These are phyloP conservation scores for Tipula unca DNA, from an alignment of 2,888 invertebrate genomes.

Conservation along the genomic window DNA sequence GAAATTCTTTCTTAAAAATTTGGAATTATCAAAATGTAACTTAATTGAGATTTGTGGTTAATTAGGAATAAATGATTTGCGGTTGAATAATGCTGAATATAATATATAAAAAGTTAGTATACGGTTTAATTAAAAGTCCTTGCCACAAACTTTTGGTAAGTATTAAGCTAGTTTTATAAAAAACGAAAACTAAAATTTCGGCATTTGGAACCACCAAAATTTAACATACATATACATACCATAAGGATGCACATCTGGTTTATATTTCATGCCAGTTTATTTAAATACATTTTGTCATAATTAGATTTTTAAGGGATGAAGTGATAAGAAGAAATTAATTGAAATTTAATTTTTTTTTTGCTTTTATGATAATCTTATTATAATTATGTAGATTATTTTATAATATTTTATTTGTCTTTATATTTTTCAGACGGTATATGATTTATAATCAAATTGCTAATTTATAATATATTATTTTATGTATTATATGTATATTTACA, in stretches of 20 bases:
- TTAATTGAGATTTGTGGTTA: neutral
- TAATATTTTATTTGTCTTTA: neutral
- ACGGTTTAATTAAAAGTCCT: too few species aligned
- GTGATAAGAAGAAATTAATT: neutral
- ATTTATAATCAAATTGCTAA: neutral
- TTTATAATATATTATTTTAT: neutral
- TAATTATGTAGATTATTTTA: slow-evolving; percentile 3
- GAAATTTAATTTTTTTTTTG: neutral
- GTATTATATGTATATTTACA: too few species aligned
- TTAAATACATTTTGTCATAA: neutral
- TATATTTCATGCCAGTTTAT: neutral
- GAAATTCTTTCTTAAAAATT: too few species aligned
- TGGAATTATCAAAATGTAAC: neutral
- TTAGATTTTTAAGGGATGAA: neutral
- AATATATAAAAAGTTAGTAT: too few species aligned
- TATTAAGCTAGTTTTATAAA: neutral
- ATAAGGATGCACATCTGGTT: neutral
- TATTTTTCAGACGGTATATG: neutral
- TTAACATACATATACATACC: neutral
- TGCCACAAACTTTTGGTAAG: neutral
- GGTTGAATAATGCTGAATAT: neutral
- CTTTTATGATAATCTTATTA: neutral
- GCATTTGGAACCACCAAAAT: too few species aligned
- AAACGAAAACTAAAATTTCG: too few species aligned
- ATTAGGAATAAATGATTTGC: neutral